These are phyloP conservation scores for Corydoras sp. DNA, from an alignment of 2,113 vertebrate species.

Conservation along the genomic window DNA sequence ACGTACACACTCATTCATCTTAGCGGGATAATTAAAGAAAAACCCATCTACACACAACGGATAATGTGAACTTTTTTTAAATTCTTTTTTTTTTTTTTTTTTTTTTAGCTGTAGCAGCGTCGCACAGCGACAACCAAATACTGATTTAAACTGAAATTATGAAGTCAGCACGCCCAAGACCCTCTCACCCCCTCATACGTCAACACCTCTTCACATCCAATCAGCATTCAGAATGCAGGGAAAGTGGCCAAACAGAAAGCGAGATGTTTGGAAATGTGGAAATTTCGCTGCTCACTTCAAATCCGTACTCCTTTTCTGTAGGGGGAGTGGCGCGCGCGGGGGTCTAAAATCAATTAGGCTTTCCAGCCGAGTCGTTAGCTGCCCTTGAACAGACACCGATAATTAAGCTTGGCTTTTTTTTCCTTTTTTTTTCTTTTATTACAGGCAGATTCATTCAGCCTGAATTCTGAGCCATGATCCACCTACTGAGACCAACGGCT, in stretches of 20 bases:
- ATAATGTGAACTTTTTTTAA: constrained; percentile 1
- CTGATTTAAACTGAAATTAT: neutral
- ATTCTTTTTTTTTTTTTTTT: neutral
- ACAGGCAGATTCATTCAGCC: constrained; percentile 38
- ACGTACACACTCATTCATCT: constrained; percentile 15
- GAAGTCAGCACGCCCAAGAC: neutral
- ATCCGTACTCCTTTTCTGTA: constrained; percentile 20
- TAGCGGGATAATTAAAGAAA: constrained; percentile 10
- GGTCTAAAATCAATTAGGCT: constrained; percentile 69
- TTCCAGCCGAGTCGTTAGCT: constrained; percentile 63
- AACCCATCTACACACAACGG: constrained; percentile 18
- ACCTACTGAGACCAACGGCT: too few species aligned
- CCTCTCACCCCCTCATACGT: neutral
- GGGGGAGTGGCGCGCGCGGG: constrained; percentile 26
- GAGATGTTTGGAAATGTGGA: constrained; percentile 5
- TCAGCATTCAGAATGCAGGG: neutral
- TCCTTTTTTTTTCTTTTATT: constrained; percentile 44
- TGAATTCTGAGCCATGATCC: neutral
- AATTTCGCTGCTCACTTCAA: constrained; percentile 3
- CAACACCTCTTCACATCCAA: neutral
- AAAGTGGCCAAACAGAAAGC: neutral
- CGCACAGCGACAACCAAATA: neutral
- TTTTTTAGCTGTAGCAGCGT: neutral
- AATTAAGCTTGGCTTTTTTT: constrained; percentile 56
- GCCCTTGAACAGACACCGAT: constrained; percentile 68